Evolutionary conservation across 2,888 invertebrate species (phyloP), one percentile per base, ranked within the genome.

Genomic region (Dascillus cervinus): DNA sequence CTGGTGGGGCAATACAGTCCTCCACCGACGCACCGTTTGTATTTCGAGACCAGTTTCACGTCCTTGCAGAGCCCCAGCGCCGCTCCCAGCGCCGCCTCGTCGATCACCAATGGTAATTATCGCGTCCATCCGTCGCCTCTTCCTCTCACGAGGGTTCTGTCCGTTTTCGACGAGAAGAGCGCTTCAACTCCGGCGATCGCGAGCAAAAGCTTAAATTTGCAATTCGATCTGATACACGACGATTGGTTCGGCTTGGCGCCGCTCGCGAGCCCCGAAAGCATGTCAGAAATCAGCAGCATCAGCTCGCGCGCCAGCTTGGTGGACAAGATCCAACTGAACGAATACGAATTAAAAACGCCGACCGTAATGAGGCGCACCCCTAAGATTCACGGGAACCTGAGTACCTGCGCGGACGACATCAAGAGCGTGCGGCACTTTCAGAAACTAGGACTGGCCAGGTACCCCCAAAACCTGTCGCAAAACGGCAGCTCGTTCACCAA

Each of bases 201-300:
- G 24, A 5, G n/a, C 2, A 24, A 8, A 5, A 13, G 11, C 2
- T 12, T 24, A 8, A 17, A 4, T 8, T 17, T 17, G 8, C 5
- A 17, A 17, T 58, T 71, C 2, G 74, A 75, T 46, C 53, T 75
- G 13, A 65, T 73, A 22, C 72, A 73, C 46, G 77, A 78, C 44
- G 77, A 77, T 47, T 79, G 78, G 77, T 69, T 75, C 41, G 77
- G 79, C 1, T 62, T 77, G 37, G 88, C 87, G 0, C 87, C 88
- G 0, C 57, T 88, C 11, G 88, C 88, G 5, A 84, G 85, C 29
- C 86, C 87, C 0, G 87, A 88, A 58, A 84, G 83, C 1, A 62
- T 88, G 8, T 86, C 84, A 1, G 86, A 86, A 57, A 73, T 82
- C n/a, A 84, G 84, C 2, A 82, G 83, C 55, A 74, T 82, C 31